phyloP scores from a whole-genome alignment of 2,113 vertebrate genomes.

The Trichomycterus rosablanca region DNA sequence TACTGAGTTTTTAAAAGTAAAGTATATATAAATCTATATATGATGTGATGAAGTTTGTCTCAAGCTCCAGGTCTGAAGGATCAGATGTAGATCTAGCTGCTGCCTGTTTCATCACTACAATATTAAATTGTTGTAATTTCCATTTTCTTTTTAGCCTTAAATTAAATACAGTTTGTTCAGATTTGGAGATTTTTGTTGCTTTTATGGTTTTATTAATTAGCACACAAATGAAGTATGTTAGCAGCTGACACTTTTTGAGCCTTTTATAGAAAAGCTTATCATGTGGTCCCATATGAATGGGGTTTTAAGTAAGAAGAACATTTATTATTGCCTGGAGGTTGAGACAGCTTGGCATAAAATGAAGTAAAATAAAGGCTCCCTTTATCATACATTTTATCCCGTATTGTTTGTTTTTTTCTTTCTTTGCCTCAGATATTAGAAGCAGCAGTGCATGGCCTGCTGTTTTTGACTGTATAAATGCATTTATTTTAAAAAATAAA shows the following conservation, averaged over 20 bases:
- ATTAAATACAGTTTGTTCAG: conserved; percentile 37
- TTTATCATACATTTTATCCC: conserved; percentile 33
- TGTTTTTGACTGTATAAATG: conserved; percentile 75
- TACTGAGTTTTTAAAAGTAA: conserved; percentile 56
- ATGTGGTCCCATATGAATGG: conserved; percentile 42
- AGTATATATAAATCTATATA: conserved; percentile 65
- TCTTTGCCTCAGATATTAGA: conserved; percentile 59
- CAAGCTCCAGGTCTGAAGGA: conserved; percentile 59
- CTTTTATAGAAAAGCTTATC: background rate
- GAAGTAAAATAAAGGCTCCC: conserved; percentile 49
- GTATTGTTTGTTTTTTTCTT: conserved; percentile 35
- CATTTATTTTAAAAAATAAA: conserved; percentile 77
- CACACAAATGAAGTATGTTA: conserved; percentile 5
- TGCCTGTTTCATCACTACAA: conserved; percentile 41
- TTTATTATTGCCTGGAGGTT: conserved; percentile 55
- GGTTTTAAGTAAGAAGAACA: conserved; percentile 29
- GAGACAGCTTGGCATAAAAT: conserved; percentile 54
- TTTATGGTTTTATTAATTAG: conserved; percentile 9
- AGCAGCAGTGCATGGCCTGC: conserved; percentile 66
- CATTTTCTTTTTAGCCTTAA: conserved; percentile 34
- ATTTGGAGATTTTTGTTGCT: conserved; percentile 16
- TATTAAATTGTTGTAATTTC: conserved; percentile 36
- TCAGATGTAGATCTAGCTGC: conserved; percentile 45
- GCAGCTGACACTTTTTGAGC: background rate
- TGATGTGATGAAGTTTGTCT: conserved; percentile 62